Evolutionary conservation across 2,888 invertebrate species (phyloP).

Genomic region (Julus scandinavius): DNA sequence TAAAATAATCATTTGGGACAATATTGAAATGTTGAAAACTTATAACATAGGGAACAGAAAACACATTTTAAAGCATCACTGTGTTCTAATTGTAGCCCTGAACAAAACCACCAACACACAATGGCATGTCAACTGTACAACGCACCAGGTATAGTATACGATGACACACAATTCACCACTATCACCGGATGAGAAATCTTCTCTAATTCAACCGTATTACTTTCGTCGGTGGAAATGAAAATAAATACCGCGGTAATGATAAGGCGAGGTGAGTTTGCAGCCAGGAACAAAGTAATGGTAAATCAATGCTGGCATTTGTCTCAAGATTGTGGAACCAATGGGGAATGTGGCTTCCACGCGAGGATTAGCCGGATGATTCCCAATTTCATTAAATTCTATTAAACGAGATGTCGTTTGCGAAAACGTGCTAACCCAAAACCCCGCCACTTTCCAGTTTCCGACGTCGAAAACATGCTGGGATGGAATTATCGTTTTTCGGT

Average conservation of each 20-base stretch:
- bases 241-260: neutral
- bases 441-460: neutral
- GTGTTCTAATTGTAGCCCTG: no score
- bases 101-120: no score
- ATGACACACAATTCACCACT: neutral
- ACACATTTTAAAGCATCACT: no score
- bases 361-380: conserved; percentile 35
- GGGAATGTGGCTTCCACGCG: neutral
- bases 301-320: conserved; percentile 36
- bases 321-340: neutral
- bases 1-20: no score
- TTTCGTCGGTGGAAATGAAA: neutral
- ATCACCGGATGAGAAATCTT: neutral
- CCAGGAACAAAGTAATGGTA: neutral
- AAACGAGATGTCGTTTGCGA: conserved; percentile 38
- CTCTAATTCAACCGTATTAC: neutral
- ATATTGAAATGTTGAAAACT: no score
- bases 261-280: neutral
- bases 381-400: conserved; percentile 44
- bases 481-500: conserved; percentile 1
- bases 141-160: neutral
- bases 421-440: neutral
- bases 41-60: no score
- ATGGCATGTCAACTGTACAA: no score
- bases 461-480: neutral